A percentile compares a stretch with the other conserved stretches of the same genome.
Evolutionary conservation across 2,888 invertebrate species (phyloP).

Genomic region (Drosophila melanosoma): DNA sequence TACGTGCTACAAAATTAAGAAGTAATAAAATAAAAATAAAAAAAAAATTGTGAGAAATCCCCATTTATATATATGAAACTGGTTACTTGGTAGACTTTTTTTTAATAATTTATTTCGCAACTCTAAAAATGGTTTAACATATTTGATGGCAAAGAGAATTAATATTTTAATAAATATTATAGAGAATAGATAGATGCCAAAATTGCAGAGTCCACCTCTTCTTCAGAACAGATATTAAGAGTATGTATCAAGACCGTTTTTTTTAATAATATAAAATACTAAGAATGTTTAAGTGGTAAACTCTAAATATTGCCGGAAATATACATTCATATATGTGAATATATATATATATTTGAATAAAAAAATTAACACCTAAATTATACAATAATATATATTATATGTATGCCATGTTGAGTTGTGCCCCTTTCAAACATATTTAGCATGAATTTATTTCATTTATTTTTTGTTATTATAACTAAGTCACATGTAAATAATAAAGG

Average conservation of each 20-base stretch:
- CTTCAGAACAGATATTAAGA: neutral
- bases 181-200: neutral
- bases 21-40: neutral
- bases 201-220: neutral
- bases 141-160: neutral
- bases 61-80: neutral
- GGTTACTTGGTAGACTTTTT: neutral
- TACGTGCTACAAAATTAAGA: neutral
- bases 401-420: conserved; percentile 19
- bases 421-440: conserved; percentile 9
- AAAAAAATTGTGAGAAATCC: neutral
- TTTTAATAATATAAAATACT: neutral
- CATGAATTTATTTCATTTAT: neutral
- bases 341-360: neutral
- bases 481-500: conserved; percentile 66
- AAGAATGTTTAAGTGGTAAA: neutral
- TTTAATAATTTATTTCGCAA: neutral
- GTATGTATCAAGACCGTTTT: neutral
- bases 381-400: neutral
- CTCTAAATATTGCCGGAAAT: neutral
- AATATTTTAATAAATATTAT: neutral
- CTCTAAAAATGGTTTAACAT: neutral
- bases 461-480: conserved; percentile 65
- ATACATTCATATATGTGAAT: neutral
- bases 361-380: neutral